phyloP scores from a whole-genome alignment of 2,888 invertebrate genomes.

The Hypolimnas misippus region DNA sequence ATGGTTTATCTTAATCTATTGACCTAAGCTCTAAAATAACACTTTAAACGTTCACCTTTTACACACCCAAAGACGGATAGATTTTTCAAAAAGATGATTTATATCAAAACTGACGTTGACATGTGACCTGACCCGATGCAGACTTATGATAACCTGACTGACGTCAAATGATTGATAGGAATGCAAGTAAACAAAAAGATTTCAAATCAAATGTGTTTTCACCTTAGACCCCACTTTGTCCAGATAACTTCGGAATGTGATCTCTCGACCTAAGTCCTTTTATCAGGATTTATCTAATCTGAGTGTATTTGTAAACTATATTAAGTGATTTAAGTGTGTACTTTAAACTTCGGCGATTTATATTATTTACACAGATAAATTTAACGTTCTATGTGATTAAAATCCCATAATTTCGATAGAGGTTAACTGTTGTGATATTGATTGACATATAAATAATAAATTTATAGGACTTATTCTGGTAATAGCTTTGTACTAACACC shows the following conservation, averaged over 20 bases:
- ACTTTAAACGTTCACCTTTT: not conserved
- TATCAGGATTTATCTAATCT: slow-evolving; percentile 7
- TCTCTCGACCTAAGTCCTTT: slow-evolving; percentile 16
- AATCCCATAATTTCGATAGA: too few relatives aligned
- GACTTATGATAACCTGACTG: slow-evolving; percentile 72
- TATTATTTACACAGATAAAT: too few relatives aligned
- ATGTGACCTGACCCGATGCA: slow-evolving; percentile 49
- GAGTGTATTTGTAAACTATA: not conserved
- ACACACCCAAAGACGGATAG: not conserved
- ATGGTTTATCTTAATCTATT: not conserved
- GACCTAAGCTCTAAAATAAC: not conserved
- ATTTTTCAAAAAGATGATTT: not conserved
- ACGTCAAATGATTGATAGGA: slow-evolving; percentile 78
- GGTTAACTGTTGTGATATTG: too few relatives aligned
- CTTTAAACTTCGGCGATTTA: too few relatives aligned
- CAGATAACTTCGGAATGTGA: slow-evolving; percentile 26
- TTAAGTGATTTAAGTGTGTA: not conserved
- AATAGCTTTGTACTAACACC: too few relatives aligned
- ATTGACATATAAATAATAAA: too few relatives aligned
- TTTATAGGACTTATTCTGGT: too few relatives aligned
- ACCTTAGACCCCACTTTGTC: slow-evolving; percentile 34
- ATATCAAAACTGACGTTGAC: slow-evolving; percentile 40
- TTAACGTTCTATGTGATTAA: too few relatives aligned
- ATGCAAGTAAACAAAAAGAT: slow-evolving; percentile 69
- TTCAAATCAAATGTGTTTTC: slow-evolving; percentile 49